A percentile compares a stretch with the other conserved stretches of the same genome.
Conservation (phyloP, 2,888 invertebrate genomes). For the Aporophyla lueneburgensis region DNA sequence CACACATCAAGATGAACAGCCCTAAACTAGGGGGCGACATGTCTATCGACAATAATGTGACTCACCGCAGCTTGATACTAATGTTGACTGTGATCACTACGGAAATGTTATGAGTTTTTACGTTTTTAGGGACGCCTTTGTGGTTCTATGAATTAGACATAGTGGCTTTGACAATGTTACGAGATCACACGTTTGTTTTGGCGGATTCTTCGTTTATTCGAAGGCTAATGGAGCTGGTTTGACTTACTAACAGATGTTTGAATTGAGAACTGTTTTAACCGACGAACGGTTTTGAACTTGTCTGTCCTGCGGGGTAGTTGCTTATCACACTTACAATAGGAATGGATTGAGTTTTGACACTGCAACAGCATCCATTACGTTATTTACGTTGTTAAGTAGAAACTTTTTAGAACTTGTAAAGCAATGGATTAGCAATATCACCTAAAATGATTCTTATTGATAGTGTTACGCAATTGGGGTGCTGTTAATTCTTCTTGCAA, state of each 20-base stretch:
- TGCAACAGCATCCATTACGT: too few species aligned
- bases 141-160: conserved; percentile 38
- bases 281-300: too few species aligned
- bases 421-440: too few species aligned
- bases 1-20: conserved; percentile 68
- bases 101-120: conserved; percentile 58
- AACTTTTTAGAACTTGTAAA: too few species aligned
- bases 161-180: conserved; percentile 1
- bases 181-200: conserved; percentile 7
- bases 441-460: too few species aligned
- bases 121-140: conserved; percentile 18
- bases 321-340: too few species aligned
- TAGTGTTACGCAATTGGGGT: too few species aligned
- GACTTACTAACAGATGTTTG: not conserved
- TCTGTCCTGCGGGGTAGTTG: too few species aligned
- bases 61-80: conserved; percentile 80
- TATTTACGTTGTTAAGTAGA: too few species aligned
- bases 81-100: conserved; percentile 70
- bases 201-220: not conserved
- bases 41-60: conserved; percentile 76
- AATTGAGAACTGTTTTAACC: too few species aligned
- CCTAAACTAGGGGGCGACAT: conserved; percentile 75
- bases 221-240: not conserved
- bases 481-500: not conserved
- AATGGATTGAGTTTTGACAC: too few species aligned